phyloP scores from a whole-genome alignment of 2,888 invertebrate genomes.

The Theretra japonica region DNA sequence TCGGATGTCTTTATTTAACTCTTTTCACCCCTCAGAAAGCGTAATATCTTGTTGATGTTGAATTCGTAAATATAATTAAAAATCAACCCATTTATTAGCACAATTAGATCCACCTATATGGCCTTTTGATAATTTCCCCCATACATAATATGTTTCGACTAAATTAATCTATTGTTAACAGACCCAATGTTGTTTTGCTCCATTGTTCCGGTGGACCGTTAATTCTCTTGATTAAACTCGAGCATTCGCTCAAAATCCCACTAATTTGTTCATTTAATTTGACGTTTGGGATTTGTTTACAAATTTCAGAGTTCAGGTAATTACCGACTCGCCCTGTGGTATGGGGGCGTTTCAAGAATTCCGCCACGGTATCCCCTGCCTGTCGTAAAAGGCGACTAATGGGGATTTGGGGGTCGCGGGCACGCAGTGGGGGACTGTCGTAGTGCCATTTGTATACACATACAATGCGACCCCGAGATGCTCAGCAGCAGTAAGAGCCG shows the following conservation, averaged over 20 bases:
- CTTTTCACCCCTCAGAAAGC: no score
- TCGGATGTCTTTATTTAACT: no score
- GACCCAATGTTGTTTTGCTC: not conserved
- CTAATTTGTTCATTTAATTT: not conserved
- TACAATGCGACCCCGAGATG: no score
- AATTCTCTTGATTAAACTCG: not conserved
- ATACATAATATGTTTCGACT: not conserved
- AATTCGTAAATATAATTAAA: not conserved
- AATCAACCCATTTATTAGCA: not conserved
- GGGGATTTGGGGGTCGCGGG: no score
- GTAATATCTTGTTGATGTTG: not conserved
- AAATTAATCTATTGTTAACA: constrained; percentile 16
- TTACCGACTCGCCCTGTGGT: no score
- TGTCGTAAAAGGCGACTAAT: no score
- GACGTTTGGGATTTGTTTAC: not conserved
- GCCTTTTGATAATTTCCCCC: not conserved
- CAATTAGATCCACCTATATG: not conserved
- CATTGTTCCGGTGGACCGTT: not conserved
- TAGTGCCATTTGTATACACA: no score
- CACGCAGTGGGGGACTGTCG: no score
- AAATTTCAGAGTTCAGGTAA: no score
- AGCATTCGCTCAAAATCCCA: not conserved
- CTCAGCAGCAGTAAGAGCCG: no score
- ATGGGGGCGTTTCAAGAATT: no score
- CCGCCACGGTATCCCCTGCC: no score